Conservation (phyloP, 1,140 invertebrate species). For the Apis laboriosa region DNA sequence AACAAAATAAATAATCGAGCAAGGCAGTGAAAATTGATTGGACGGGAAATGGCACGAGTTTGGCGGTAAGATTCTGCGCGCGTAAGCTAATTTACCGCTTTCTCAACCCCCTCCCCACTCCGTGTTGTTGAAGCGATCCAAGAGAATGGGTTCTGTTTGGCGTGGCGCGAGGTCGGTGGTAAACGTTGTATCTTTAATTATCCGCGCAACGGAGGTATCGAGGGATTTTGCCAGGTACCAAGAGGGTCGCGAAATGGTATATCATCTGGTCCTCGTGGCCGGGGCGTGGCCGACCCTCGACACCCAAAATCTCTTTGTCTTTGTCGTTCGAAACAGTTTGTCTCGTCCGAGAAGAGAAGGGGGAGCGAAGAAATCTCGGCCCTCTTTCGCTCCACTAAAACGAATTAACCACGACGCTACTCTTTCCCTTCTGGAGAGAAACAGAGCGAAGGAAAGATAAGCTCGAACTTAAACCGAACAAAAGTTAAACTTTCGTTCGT, state of each 20-base stretch:
- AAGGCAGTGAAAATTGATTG: slow-evolving; percentile 19
- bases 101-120: slow-evolving; percentile 9
- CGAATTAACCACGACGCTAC: neutral
- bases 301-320: slow-evolving; percentile 59
- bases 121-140: neutral
- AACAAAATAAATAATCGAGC: slow-evolving; percentile 21
- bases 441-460: too few relatives aligned
- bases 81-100: slow-evolving; percentile 74
- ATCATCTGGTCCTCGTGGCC: slow-evolving; percentile 72
- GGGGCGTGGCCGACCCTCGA: slow-evolving; percentile 70
- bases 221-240: slow-evolving; percentile 59
- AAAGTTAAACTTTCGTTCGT: too few relatives aligned
- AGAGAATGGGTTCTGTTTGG: slow-evolving; percentile 23
- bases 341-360: slow-evolving; percentile 16
- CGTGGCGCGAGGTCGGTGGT: slow-evolving; percentile 34
- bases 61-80: slow-evolving; percentile 64
- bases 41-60: neutral
- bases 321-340: slow-evolving; percentile 22
- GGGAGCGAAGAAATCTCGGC: slow-evolving; percentile 34
- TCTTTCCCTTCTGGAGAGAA: neutral
- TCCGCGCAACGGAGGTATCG: slow-evolving; percentile 58
- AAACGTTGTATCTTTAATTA: slow-evolving; percentile 78
- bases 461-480: too few relatives aligned
- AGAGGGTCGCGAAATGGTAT: slow-evolving; percentile 65
- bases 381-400: slow-evolving; percentile 19